Conservation (phyloP, 2,113 vertebrate species). For the Python bivittatus region DNA sequence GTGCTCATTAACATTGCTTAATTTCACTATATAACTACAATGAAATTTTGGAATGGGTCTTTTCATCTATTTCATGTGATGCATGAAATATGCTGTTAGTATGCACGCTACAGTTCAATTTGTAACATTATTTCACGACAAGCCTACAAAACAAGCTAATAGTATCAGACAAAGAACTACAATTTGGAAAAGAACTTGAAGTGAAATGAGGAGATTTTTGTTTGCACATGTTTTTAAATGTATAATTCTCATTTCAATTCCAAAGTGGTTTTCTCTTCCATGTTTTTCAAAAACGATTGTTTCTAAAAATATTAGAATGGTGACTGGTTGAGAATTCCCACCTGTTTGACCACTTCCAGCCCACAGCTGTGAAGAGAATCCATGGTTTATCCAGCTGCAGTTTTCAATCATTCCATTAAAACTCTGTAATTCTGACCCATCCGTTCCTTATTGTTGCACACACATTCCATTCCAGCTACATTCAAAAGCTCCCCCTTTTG, state of each 20-base stretch:
- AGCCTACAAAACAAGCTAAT: not conserved
- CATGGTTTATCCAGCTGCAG: conserved; percentile 1
- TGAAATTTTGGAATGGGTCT: not conserved
- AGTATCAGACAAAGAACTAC: not conserved
- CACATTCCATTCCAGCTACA: not conserved
- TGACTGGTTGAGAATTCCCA: conserved; percentile 61
- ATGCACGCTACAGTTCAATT: not conserved
- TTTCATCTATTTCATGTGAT: not conserved
- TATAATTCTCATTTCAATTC: conserved; percentile 22
- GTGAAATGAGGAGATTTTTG: not conserved
- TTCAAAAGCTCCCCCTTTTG: not conserved
- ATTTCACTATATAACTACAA: not conserved
- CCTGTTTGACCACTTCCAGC: conserved; percentile 51
- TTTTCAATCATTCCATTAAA: not conserved
- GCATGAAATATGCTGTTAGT: too few relatives aligned
- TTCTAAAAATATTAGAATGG: conserved; percentile 65
- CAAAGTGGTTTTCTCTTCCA: conserved; percentile 58
- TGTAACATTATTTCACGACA: not conserved
- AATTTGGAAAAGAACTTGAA: not conserved
- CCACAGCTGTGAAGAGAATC: conserved; percentile 57
- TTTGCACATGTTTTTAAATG: not conserved
- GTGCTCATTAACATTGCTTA: not conserved
- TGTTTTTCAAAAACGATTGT: conserved; percentile 46
- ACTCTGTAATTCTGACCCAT: not conserved
- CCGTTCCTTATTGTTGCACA: not conserved